These are phyloP conservation scores for Diphyllodes magnificus DNA, from an alignment of 2,113 vertebrate genomes.

Conservation along the genomic window DNA sequence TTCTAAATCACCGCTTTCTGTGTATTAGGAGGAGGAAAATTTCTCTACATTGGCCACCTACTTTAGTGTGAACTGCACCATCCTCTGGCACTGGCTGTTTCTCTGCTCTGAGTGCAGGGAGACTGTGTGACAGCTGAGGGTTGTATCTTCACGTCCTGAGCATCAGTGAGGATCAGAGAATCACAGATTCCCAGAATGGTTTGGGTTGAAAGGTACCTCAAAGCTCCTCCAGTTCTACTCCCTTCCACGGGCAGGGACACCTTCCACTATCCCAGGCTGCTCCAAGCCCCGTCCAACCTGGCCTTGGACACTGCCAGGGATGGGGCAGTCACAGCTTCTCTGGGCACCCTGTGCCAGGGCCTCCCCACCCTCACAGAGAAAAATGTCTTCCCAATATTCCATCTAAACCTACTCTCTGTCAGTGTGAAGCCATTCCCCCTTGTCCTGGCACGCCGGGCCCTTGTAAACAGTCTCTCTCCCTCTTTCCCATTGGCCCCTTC, in stretches of 20 bases:
- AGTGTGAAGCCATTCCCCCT: background rate
- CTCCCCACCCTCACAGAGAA: fast-evolving
- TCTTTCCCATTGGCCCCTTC: background rate
- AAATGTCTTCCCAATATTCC: too few species aligned
- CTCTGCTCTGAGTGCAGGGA: background rate
- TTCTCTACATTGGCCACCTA: background rate
- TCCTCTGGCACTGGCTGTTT: background rate
- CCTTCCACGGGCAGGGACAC: background rate
- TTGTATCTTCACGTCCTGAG: background rate
- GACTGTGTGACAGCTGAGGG: background rate
- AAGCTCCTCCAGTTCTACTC: background rate
- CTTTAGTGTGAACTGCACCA: background rate
- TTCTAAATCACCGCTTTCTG: background rate
- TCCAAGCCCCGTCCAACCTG: background rate
- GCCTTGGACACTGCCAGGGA: background rate
- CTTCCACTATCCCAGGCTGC: background rate
- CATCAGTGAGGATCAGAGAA: background rate
- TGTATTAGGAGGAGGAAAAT: background rate
- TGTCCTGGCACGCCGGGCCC: background rate
- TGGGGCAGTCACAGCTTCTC: background rate
- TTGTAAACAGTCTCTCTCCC: background rate
- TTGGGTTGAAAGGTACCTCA: background rate
- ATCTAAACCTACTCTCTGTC: background rate
- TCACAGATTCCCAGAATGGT: background rate
- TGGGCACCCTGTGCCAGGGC: background rate